Evolutionary conservation across 2,888 invertebrate genomes (phyloP), one percentile per base, ranked within the genome.

Genomic region (Calameuta filiformis): DNA sequence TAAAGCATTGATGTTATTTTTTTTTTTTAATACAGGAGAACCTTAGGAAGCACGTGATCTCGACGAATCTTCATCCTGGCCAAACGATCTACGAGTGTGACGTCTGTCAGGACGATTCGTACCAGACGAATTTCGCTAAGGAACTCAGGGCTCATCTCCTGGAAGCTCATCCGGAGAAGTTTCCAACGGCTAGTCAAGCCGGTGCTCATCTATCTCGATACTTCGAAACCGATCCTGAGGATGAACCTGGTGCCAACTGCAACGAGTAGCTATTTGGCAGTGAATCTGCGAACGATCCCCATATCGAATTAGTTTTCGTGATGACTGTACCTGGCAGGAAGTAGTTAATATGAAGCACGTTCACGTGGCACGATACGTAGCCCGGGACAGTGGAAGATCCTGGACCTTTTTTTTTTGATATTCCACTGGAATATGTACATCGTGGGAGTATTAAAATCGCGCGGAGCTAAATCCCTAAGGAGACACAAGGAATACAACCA

Each of bases 31-130:
- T 12, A 33, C 91, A 96, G 95, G 98, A 97, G 90, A 98, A 98
- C 90, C 94, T 98, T 15, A 94, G 98, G 6, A 97, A 98, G 88
- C 98, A 98, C 92, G 95, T 97, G 2, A 92, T 97, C 0, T 94
- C 94, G 68, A 96, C 96, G 12, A 95, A 94, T 77, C 95, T 95
- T 76, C 98, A 98, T 92, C 94, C 94, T 0, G 97, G 96, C 1
- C 94, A 95, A 87, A 94, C 92, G 79, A 93, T 98, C 71, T 98
- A 98, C 91, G 94, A 95, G 79, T 98, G 98, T 89, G 93, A 93
- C 77, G 92, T 93, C 75, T 97, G 97, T 89, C 85, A 83, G 1
- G 83, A 81, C 1, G 81, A 85, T 9, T 79, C 82, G 12, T 95
- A 93, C 90, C 92, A 93, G 68, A 94, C 94, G 12, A 96, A 96